phyloP scores from a whole-genome alignment of 2,888 invertebrate genomes.

The Habroteleia sp. region DNA sequence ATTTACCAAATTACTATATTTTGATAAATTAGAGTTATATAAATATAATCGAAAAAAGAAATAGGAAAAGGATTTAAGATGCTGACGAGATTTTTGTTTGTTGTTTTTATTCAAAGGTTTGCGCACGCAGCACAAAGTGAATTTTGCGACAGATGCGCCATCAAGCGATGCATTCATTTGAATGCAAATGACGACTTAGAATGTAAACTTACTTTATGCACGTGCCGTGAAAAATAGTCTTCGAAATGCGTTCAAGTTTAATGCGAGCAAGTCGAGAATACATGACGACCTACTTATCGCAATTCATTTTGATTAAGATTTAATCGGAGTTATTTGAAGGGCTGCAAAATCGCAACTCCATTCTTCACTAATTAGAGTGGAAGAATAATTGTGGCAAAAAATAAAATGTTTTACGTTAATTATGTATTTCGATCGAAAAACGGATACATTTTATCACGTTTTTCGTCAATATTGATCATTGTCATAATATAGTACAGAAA shows the following conservation, averaged over 20 bases:
- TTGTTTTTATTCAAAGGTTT: slow-evolving; percentile 1
- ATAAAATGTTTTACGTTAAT: no score
- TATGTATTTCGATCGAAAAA: no score
- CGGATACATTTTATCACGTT: no score
- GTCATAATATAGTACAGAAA: no score
- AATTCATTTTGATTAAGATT: slow-evolving; percentile 30
- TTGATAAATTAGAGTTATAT: no score
- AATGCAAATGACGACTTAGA: slow-evolving; percentile 27
- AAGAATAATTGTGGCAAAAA: no score
- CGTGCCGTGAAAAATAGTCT: slow-evolving; percentile 28
- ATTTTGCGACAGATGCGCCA: neutral
- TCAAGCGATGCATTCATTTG: slow-evolving; percentile 19
- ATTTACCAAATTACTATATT: no score
- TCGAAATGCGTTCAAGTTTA: slow-evolving; percentile 33
- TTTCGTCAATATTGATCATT: no score
- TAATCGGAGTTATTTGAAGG: slow-evolving; percentile 23
- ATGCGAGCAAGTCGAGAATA: slow-evolving; percentile 11
- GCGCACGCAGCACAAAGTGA: neutral
- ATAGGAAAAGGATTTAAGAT: no score
- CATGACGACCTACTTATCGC: slow-evolving; percentile 17
- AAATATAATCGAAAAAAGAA: no score
- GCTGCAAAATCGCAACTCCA: no score
- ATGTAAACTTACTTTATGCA: slow-evolving; percentile 21
- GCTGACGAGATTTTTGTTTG: neutral
- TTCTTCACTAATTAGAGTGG: no score